Base-by-base conservation (phyloP, 2,888 invertebrate species). In the Callimorpha dominula region DNA sequence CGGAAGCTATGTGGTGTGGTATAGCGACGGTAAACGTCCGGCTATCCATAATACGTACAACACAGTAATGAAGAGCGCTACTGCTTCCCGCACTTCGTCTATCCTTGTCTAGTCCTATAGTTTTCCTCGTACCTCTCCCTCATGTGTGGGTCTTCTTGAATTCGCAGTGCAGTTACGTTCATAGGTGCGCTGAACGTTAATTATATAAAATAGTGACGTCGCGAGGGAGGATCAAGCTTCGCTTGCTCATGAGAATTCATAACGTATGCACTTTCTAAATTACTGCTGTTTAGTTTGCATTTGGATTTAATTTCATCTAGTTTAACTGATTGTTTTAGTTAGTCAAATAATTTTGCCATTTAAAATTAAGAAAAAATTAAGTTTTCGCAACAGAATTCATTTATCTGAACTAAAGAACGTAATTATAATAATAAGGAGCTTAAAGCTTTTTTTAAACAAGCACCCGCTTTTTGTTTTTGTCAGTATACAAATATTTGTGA, bases 171-270 rank as follows among this genome's bases (percentile, higher is more conserved):
- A 71, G 49, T 75, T 73, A 78, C 71, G 76, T 78, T 79, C 75
- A 76, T 78, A 80, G 83, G 83, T 85, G 84, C 86, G 81, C 84
- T 77, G 81, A 78, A 88, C 90, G 92, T 89, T 93, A 94, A 94
- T 94, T 93, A 92, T 90, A 90, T 91, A 90, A 92, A 92, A 93
- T 89, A 89, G 91, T 92, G 90, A 92, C 91, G 92, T 91, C 93
- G 87, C 90, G 75, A 68, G 89, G 87, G 91, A 90, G 87, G 83
- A 89, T 82, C 78, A 85, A 84, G 80, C 82, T 84, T 79, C 85
- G 83, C 80, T 84, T 83, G 82, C 85, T 82, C 87, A 88, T 85
- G 87, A 88, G 84, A 86, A 90, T 87, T 90, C 87, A 86, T 84
- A 86, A 85, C 86, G 87, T 86, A 88, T 90, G 90, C 89, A 89